phyloP scores from a whole-genome alignment of 2,888 invertebrate genomes.

The Hemithea aestivaria region DNA sequence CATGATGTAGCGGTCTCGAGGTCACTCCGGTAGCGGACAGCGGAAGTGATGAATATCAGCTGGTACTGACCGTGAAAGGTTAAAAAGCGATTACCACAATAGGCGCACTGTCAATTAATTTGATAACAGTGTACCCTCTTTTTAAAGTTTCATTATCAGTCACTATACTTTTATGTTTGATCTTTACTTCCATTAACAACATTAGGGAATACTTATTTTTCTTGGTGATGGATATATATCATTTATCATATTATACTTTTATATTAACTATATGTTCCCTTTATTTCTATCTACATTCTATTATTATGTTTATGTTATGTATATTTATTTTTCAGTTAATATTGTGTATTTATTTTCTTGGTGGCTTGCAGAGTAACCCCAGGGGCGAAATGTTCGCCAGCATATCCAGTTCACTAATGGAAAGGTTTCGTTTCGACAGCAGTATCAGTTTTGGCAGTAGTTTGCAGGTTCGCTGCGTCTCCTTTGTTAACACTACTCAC shows the following conservation, averaged over 20 bases:
- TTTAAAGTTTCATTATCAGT: too few relatives aligned
- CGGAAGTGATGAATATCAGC: constrained; percentile 28
- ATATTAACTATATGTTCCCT: constrained; percentile 9
- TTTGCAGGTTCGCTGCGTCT: constrained; percentile 82
- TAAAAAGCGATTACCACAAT: constrained; percentile 15
- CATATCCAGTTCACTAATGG: constrained; percentile 89
- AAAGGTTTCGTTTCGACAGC: constrained; percentile 88
- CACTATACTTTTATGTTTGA: too few relatives aligned
- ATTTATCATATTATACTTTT: too few relatives aligned
- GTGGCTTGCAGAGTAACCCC: constrained; percentile 83
- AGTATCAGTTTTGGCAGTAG: constrained; percentile 87
- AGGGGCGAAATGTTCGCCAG: constrained; percentile 91
- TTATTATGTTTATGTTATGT: constrained; percentile 36
- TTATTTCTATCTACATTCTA: constrained; percentile 28
- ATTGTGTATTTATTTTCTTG: constrained; percentile 27
- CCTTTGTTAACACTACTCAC: constrained; percentile 38
- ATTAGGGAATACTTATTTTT: too few relatives aligned
- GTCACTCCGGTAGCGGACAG: constrained; percentile 18
- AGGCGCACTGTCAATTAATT: too few relatives aligned
- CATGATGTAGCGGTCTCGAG: constrained; percentile 9
- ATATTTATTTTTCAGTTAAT: constrained; percentile 54
- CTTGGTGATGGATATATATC: constrained; percentile 12
- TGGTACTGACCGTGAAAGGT: constrained; percentile 21
- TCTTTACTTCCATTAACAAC: too few relatives aligned
- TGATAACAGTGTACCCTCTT: too few relatives aligned